Percentiles rank a stretch among this genome's conserved stretches.
These are phyloP conservation scores for Arion vulgaris DNA, from an alignment of 1,140 invertebrate species.

Conservation along the genomic window DNA sequence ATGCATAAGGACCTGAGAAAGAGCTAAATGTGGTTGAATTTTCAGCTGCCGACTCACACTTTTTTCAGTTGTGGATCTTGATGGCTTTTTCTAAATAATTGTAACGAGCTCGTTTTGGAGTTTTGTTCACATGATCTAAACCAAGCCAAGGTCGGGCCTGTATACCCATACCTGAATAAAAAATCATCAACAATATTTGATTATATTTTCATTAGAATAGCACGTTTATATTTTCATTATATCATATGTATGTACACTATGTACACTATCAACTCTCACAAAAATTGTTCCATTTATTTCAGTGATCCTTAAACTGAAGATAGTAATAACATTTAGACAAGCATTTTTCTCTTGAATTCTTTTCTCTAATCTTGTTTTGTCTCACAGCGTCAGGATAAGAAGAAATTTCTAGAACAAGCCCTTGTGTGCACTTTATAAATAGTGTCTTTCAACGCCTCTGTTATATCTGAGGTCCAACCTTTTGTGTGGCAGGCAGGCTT, in stretches of 20 bases:
- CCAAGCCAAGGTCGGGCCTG: constrained; percentile 89
- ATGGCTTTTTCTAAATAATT: constrained; percentile 99
- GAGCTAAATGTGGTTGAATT: neutral
- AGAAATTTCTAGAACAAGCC: too few species aligned
- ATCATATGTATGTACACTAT: neutral
- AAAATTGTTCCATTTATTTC: too few species aligned
- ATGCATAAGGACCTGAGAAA: neutral
- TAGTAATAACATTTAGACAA: too few species aligned
- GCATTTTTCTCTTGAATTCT: too few species aligned
- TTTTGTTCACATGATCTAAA: constrained; percentile 99
- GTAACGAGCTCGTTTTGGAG: constrained; percentile 93
- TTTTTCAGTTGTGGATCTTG: constrained; percentile 97
- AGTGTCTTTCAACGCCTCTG: too few species aligned
- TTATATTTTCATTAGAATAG: neutral
- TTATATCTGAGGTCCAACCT: too few species aligned
- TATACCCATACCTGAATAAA: constrained; percentile 65
- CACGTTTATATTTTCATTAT: neutral
- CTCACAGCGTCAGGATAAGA: too few species aligned
- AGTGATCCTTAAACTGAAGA: too few species aligned
- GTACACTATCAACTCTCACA: neutral
- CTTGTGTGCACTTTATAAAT: too few species aligned
- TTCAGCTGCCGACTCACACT: constrained; percentile 12
- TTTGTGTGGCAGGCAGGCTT: too few species aligned
- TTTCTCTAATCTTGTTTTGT: too few species aligned
- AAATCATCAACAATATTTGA: too few species aligned